Percentiles rank a stretch among this genome's conserved stretches.
Conservation (phyloP, 2,888 invertebrate species). For the Agapostemon virescens region DNA sequence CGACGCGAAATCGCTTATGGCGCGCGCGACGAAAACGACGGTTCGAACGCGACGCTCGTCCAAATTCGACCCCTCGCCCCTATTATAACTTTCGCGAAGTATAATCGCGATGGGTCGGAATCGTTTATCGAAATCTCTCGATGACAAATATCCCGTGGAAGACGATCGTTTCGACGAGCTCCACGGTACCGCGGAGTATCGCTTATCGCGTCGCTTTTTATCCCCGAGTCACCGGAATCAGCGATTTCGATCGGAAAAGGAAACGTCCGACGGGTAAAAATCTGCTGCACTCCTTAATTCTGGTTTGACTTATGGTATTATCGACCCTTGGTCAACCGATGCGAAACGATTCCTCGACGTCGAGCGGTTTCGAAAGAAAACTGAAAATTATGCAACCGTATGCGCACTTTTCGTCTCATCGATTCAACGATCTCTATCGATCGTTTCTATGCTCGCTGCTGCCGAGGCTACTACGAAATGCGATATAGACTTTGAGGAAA, state of each 20-base stretch:
- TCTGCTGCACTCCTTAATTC: constrained; percentile 17
- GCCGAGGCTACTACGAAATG: no score
- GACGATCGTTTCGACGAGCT: not conserved
- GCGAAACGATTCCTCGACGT: constrained; percentile 7
- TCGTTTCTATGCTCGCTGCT: not conserved
- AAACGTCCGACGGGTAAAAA: constrained; percentile 12
- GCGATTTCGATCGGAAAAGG: constrained; percentile 15
- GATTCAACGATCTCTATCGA: not conserved
- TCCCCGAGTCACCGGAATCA: not conserved
- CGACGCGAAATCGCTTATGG: not conserved
- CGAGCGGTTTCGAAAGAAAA: not conserved
- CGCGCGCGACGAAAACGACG: not conserved
- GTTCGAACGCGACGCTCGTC: not conserved
- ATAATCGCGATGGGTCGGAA: not conserved
- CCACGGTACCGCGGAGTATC: not conserved
- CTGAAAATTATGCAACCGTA: constrained; percentile 8
- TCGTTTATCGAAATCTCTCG: not conserved
- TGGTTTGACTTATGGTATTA: constrained; percentile 25
- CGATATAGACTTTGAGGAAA: no score
- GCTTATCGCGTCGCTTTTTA: not conserved
- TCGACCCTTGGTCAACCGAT: not conserved
- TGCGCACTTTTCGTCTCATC: not conserved
- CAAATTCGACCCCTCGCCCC: not conserved
- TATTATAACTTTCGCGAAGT: not conserved
- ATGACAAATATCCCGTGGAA: not conserved